Base-by-base conservation (phyloP, 2,888 invertebrate species). In the Brachylomia viminalis region DNA sequence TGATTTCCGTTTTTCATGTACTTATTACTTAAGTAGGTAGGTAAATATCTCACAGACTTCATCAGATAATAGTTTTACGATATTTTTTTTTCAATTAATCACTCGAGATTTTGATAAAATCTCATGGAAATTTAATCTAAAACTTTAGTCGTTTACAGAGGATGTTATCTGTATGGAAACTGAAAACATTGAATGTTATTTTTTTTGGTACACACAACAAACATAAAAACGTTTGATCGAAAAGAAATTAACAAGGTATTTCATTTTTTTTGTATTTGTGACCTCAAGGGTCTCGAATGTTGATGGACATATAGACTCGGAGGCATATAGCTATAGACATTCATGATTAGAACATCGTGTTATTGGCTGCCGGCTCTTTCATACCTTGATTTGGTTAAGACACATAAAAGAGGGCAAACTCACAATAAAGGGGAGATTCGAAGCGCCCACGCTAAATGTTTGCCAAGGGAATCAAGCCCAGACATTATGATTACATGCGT, bases 401-500 rank as follows among this genome's bases (percentile, higher is more conserved):
- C 33, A 79, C 20, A 79, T 59, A 79, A 74, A 70, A 80, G 61
- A 85, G 61, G 59, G 68, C 52, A n/a, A 64, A 65, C 61, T 68
- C 47, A 66, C 58, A 70, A 85, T 65, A 76, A 81, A 78, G 47
- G 73, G 71, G 71, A 68, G 65, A 65, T 54, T 42, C 65, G 49
- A 69, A 77, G 71, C 45, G 23, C 70, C 75, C 86, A 74, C 75
- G 74, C 73, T 42, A 52, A 77, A 74, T 82, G 79, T 88, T 87
- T 80, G 65, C 80, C 81, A 27, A 83, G 71, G 65, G 73, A 78
- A 78, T 79, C 64, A 54, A 59, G 79, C 61, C 56, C 85, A 84
- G 78, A 83, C 80, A 71, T 75, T 75, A 72, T 83, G 73, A 87
- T 87, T 87, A 88, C 80, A 75, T 52, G 65, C 69, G 64, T 79